phyloP scores from a whole-genome alignment of 2,888 invertebrate genomes.

The Oconnorella tubifera region DNA sequence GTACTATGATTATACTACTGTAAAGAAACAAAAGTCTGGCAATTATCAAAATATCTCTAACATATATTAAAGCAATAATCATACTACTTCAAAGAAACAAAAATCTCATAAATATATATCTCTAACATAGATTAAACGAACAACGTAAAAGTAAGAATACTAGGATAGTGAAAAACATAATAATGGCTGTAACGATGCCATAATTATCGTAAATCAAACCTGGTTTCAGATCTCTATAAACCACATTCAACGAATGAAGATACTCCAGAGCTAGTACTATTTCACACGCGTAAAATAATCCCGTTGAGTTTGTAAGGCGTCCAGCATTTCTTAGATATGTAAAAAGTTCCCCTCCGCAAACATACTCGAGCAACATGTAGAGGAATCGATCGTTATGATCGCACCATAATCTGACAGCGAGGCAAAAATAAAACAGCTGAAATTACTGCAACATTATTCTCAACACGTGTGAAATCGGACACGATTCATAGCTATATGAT shows the following conservation, averaged over 20 bases:
- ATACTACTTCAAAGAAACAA: too few species aligned
- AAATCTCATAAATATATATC: too few species aligned
- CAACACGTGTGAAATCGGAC: not conserved
- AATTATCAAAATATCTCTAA: too few species aligned
- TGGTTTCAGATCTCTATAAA: constrained; percentile 56
- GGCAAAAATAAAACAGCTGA: not conserved
- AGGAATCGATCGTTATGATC: constrained; percentile 84
- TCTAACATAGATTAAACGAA: too few species aligned
- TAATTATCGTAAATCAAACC: too few species aligned
- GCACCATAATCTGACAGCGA: constrained; percentile 75
- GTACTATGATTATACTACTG: too few species aligned
- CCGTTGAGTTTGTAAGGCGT: constrained; percentile 71
- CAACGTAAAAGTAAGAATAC: too few species aligned
- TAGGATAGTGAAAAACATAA: too few species aligned
- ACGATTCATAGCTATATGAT: too few species aligned
- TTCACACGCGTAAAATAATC: constrained; percentile 90
- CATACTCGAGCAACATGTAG: constrained; percentile 96
- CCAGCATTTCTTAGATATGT: constrained; percentile 90
- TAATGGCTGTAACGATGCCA: too few species aligned
- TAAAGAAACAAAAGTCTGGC: too few species aligned
- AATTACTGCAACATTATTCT: not conserved
- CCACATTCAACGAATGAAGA: constrained; percentile 70
- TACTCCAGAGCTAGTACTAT: constrained; percentile 91
- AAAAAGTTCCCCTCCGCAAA: constrained; percentile 91
- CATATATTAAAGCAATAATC: too few species aligned